A percentile compares a stretch with the other conserved stretches of the same genome.
These are phyloP conservation scores for Melangyna quadrimaculata DNA, from an alignment of 2,888 invertebrate genomes.

Conservation along the genomic window DNA sequence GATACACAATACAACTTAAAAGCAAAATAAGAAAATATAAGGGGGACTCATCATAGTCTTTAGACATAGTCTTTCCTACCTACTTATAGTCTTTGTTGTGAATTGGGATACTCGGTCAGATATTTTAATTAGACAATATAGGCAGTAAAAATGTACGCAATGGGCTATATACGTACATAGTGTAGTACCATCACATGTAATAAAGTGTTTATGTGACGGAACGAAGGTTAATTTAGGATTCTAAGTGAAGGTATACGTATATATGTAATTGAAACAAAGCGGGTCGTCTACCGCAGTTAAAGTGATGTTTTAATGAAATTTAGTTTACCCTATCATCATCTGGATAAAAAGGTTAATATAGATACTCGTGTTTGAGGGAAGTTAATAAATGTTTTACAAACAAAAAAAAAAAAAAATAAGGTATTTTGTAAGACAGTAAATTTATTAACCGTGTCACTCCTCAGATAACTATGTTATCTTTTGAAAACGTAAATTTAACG, in stretches of 20 bases:
- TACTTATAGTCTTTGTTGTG: slow-evolving; percentile 12
- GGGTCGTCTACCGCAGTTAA: not conserved
- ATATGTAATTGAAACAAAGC: slow-evolving; percentile 28
- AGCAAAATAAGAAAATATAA: not conserved
- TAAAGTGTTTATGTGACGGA: slow-evolving; percentile 34
- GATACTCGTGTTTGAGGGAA: not conserved
- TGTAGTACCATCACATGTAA: slow-evolving; percentile 16
- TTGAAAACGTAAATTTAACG: no score
- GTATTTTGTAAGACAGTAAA: not conserved
- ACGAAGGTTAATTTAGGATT: not conserved
- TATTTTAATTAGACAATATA: slow-evolving; percentile 53
- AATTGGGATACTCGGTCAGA: slow-evolving; percentile 47
- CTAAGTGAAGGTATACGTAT: slow-evolving; percentile 28
- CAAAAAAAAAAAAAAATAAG: not conserved
- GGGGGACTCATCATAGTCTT: slow-evolving; percentile 26
- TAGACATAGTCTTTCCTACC: not conserved
- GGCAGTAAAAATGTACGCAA: slow-evolving; percentile 2
- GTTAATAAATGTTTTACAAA: not conserved
- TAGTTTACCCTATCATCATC: not conserved
- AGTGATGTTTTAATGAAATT: slow-evolving; percentile 2
- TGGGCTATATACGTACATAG: not conserved
- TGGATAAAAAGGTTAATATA: not conserved
- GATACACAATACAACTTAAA: slow-evolving; percentile 17
- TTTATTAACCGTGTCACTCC: not conserved
- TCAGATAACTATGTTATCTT: not conserved